Evolutionary conservation across 30 jellyfish, hydroid and myxozoan species (phyloP), one percentile per base, ranked within the genome.

Genomic region (Hydra vulgaris): DNA sequence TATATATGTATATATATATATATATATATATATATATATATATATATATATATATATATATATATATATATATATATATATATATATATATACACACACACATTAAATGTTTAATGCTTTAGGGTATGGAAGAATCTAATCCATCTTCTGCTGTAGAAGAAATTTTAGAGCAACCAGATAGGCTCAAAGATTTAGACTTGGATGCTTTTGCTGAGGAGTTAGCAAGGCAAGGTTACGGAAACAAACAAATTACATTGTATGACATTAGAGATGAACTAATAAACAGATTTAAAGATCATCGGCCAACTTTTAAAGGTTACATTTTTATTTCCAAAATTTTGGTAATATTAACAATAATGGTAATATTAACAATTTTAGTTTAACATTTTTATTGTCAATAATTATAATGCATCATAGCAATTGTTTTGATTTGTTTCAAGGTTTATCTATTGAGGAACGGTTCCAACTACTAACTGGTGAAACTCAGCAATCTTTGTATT

Each of bases 151-250:
- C 97, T 17, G 97, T 91, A 23, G 97, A 91, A 72, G 97, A 91
- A 66, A 86, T 91, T 74, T 81, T 91, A 4, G 96, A 86, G 5
- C 96, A 91, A 70, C 97, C 97, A 1, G 97, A 86, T 69, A 95
- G 97, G 8, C 72, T 91, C 19, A 91, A 91, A 76, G 97, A 91
- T 74, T 82, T 91, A 23, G 97, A 91, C 74, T 71, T 91, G 26
- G 97, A 91, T 66, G 97, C 97, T 1, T 91, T 91, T 75, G 97
- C 97, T 16, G 97, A 91, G 20, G 97, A 91, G 70, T 91, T 91
- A 25, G 97, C 96, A 0, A 90, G 97, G n/a, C 97, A 91, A 75
- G 97, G 97, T 21, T 91, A 82, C 86, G 97, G 97, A 40, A 86
- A 91, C 56, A 91, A 91, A 78, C 97, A 91, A 53, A 85, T 91